Conservation (phyloP, 2,888 invertebrate genomes). For the Metellina segmentata region DNA sequence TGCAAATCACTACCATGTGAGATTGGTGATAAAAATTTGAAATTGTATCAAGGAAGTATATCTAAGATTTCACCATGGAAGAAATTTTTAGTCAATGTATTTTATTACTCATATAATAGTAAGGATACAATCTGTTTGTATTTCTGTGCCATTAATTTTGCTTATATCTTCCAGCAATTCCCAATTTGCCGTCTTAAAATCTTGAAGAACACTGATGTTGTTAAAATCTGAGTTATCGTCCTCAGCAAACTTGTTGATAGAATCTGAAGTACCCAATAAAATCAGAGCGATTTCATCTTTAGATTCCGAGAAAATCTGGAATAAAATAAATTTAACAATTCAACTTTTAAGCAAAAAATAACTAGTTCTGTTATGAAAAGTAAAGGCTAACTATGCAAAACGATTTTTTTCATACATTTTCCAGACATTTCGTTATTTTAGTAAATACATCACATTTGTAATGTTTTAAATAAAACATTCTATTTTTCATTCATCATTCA, state of each 20-base stretch:
- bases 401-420: no score
- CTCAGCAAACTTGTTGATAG: slow-evolving; percentile 82
- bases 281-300: slow-evolving; percentile 86
- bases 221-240: slow-evolving; percentile 81
- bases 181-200: slow-evolving; percentile 85
- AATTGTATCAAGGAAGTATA: no score
- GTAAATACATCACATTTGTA: no score
- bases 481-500: no score
- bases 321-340: not conserved
- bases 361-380: not conserved
- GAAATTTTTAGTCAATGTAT: no score
- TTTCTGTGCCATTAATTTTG: slow-evolving; percentile 81
- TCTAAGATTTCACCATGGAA: no score
- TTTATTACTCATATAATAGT: not conserved
- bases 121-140: slow-evolving; percentile 85
- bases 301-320: slow-evolving; percentile 85
- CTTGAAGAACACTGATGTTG: slow-evolving; percentile 84
- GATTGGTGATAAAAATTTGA: no score
- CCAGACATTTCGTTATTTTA: no score
- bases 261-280: slow-evolving; percentile 85
- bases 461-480: no score
- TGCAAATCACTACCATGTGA: no score
- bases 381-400: no score
- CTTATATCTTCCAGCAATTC: slow-evolving; percentile 83
- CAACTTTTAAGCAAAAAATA: not conserved